Conservation (phyloP, 1,140 invertebrate species). For the Gryllus bimaculatus region DNA sequence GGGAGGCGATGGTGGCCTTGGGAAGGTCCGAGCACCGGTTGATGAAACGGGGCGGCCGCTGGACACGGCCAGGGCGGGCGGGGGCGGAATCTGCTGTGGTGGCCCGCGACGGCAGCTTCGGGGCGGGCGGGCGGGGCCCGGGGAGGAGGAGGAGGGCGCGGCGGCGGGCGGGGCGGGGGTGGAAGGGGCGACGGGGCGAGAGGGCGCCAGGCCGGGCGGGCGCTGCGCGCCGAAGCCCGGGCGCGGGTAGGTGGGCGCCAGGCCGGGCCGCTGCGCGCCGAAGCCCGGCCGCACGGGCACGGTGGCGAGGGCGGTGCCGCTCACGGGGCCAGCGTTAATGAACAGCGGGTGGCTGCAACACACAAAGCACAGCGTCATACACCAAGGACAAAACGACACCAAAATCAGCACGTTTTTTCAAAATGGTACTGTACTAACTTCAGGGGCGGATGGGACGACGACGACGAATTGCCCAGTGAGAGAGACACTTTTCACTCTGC, state of each 20-base stretch:
- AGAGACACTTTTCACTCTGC: too few relatives aligned
- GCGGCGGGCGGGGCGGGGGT: not conserved
- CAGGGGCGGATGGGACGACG: too few relatives aligned
- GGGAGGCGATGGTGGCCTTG: slow-evolving; percentile 24
- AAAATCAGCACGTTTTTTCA: not conserved
- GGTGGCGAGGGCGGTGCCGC: not conserved
- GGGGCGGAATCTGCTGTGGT: not conserved
- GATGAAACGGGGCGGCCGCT: slow-evolving; percentile 14
- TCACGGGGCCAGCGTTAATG: slow-evolving; percentile 9
- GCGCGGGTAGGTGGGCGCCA: slow-evolving; percentile 12
- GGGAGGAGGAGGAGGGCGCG: too few relatives aligned
- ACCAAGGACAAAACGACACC: not conserved
- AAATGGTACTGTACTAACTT: too few relatives aligned
- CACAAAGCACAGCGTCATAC: too few relatives aligned
- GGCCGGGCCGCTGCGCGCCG: not conserved
- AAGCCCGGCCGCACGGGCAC: not conserved
- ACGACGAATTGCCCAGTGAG: too few relatives aligned
- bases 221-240: not conserved
- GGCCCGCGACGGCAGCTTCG: not conserved
- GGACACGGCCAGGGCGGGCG: slow-evolving; percentile 7
- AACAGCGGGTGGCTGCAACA: slow-evolving; percentile 17
- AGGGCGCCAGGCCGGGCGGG: not conserved
- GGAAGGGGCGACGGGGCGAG: too few relatives aligned
- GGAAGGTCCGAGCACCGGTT: slow-evolving; percentile 29
- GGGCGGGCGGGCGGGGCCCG: too few relatives aligned